Conservation (phyloP, 2,797 vertebrate genomes). For the Sebastes minor region DNA sequence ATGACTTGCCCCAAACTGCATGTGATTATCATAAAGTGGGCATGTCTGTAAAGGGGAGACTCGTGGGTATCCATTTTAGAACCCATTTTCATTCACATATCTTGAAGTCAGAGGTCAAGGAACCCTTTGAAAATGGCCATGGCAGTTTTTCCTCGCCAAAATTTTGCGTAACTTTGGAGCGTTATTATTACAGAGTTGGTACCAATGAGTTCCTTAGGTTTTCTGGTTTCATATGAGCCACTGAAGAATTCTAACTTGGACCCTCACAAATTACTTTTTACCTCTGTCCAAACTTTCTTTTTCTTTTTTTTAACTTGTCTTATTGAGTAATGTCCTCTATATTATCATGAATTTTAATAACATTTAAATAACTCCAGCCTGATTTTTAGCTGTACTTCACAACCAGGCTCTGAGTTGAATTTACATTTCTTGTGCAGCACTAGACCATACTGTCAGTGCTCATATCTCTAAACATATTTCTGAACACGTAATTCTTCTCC, state of each 20-base stretch:
- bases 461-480: not conserved
- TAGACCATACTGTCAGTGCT: not conserved
- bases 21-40: no score
- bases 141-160: no score
- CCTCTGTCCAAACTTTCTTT: not conserved
- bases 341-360: conserved; percentile 9
- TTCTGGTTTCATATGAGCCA: no score
- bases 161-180: no score
- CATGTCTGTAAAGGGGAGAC: no score
- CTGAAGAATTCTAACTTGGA: not conserved
- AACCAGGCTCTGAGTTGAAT: not conserved
- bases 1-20: no score
- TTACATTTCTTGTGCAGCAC: not conserved
- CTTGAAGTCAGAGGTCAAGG: no score
- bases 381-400: not conserved
- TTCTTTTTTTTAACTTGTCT: not conserved
- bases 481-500: not conserved
- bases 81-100: no score
- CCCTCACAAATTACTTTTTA: not conserved
- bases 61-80: no score
- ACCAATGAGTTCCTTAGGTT: no score
- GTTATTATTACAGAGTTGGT: no score
- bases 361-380: not conserved
- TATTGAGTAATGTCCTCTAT: not conserved
- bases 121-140: no score